A percentile compares a stretch with the other conserved stretches of the same genome.
phyloP scores from a whole-genome alignment of 1,140 invertebrate species.

The Drosophila novamexicana region DNA sequence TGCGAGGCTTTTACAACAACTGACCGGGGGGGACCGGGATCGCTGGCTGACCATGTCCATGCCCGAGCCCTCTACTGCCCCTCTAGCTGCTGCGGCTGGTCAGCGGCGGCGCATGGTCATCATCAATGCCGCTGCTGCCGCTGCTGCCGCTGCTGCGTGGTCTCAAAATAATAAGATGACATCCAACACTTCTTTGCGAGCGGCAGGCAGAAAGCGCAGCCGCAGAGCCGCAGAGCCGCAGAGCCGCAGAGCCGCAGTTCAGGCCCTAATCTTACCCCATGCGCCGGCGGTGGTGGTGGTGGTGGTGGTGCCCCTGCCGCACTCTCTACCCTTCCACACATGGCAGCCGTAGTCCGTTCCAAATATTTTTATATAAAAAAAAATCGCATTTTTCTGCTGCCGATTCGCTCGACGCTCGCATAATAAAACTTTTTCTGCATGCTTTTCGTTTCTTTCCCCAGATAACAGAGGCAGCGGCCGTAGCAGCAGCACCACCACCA shows the following conservation, averaged over 20 bases:
- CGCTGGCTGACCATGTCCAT: constrained; percentile 24
- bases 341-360: constrained; percentile 62
- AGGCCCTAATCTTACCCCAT: constrained; percentile 51
- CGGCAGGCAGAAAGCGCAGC: constrained; percentile 51
- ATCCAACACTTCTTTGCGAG: constrained; percentile 81
- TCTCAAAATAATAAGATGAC: constrained; percentile 84
- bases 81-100: constrained; percentile 35
- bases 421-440: constrained; percentile 76
- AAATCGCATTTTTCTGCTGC: constrained; percentile 53
- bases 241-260: constrained; percentile 27
- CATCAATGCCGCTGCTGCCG: constrained; percentile 57
- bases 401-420: constrained; percentile 37
- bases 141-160: constrained; percentile 54
- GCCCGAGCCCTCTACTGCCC: constrained; percentile 25
- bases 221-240: constrained; percentile 19
- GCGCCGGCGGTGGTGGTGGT: constrained; percentile 30
- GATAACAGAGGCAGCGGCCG: constrained; percentile 51
- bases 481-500: background rate
- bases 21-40: constrained; percentile 61
- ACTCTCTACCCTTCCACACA: constrained; percentile 2
- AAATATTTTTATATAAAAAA: constrained; percentile 78
- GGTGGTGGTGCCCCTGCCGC: constrained; percentile 13
- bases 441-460: constrained; percentile 73
- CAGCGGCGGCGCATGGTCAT: constrained; percentile 77
- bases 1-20: constrained; percentile 72